A percentile compares a stretch with the other conserved stretches of the same genome.
phyloP scores from a whole-genome alignment of 2,888 invertebrate genomes.

The Pterostichus niger region DNA sequence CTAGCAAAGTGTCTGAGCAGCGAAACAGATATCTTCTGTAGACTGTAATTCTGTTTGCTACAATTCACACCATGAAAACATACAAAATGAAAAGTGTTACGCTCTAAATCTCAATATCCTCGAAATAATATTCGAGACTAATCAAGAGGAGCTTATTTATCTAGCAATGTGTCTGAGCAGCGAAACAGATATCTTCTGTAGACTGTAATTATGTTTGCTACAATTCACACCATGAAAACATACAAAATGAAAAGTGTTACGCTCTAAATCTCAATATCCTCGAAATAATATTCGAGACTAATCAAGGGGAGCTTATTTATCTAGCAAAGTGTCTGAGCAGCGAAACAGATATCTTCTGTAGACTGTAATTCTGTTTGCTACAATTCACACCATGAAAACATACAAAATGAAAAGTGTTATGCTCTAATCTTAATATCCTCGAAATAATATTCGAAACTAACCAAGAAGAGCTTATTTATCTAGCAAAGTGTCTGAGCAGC shows the following conservation, averaged over 20 bases:
- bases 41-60: conserved; percentile 48
- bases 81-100: background rate
- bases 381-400: no score
- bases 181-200: conserved; percentile 34
- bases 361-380: background rate
- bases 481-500: conserved; percentile 51
- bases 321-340: no score
- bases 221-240: background rate
- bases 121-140: conserved; percentile 58
- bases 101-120: conserved; percentile 52
- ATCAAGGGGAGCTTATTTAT: no score
- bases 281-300: background rate
- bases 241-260: background rate
- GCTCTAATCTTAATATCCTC: conserved; percentile 54
- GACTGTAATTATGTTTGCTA: conserved; percentile 50
- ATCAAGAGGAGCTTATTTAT: conserved; percentile 49
- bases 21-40: conserved; percentile 40
- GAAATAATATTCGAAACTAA: conserved; percentile 55
- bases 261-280: background rate
- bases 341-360: no score
- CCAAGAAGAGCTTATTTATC: conserved; percentile 44
- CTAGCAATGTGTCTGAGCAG: conserved; percentile 54
- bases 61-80: conserved; percentile 20
- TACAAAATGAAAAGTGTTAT: conserved; percentile 23
- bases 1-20: conserved; percentile 54